These are phyloP conservation scores for Rutpela maculata DNA, from an alignment of 2,888 invertebrate species.

Conservation along the genomic window DNA sequence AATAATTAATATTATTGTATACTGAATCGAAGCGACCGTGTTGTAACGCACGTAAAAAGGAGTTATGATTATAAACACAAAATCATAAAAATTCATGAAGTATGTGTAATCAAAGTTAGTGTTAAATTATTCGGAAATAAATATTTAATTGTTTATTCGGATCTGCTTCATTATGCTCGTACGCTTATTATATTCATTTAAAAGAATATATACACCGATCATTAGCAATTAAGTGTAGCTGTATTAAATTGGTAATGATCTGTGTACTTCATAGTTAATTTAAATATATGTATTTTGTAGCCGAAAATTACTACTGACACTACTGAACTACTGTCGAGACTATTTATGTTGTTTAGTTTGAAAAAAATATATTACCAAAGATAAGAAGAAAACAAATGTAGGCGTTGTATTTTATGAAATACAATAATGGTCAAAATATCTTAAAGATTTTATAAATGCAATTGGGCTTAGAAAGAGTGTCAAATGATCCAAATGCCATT, in stretches of 20 bases:
- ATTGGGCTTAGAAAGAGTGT: too few species aligned
- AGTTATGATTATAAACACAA: not conserved
- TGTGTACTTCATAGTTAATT: not conserved
- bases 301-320: not conserved
- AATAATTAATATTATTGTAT: too few species aligned
- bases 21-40: not conserved
- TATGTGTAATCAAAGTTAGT: slow-evolving; percentile 2
- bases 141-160: not conserved
- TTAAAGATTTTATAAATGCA: too few species aligned
- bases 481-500: too few species aligned
- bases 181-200: not conserved
- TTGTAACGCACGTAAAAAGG: not conserved
- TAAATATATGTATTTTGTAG: not conserved
- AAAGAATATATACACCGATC: slow-evolving; percentile 7
- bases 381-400: too few species aligned
- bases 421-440: too few species aligned
- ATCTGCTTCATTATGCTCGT: not conserved
- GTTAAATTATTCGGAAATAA: not conserved
- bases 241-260: not conserved
- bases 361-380: too few species aligned
- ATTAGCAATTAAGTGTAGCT: not conserved
- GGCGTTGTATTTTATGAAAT: too few species aligned
- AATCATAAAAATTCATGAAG: slow-evolving; percentile 7
- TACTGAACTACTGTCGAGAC: not conserved
- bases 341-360: too few species aligned